Percentiles rank a stretch among this genome's conserved stretches.
These are phyloP conservation scores for Drosophila repleta DNA, from an alignment of 1,140 invertebrate species.

Conservation along the genomic window DNA sequence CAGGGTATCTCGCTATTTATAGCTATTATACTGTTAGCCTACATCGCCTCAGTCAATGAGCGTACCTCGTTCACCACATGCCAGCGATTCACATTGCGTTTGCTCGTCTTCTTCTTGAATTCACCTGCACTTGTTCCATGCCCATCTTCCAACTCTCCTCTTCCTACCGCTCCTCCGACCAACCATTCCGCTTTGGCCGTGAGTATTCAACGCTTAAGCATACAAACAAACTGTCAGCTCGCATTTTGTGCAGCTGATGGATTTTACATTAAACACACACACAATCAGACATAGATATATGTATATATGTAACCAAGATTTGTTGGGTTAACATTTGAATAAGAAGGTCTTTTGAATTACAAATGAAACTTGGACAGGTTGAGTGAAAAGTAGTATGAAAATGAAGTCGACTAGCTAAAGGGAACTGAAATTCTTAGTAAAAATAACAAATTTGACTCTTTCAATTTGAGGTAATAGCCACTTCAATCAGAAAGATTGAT, in stretches of 20 bases:
- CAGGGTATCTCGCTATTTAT: neutral
- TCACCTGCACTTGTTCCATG: constrained; percentile 32
- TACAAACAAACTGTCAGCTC: constrained; percentile 76
- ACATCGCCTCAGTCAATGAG: neutral
- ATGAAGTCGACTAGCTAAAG: neutral
- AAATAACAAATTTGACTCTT: no score
- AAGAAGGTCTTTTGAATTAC: constrained; percentile 44
- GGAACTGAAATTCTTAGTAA: neutral
- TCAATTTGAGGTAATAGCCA: no score
- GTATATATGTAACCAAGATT: constrained; percentile 4
- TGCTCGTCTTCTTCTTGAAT: constrained; percentile 12
- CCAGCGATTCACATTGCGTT: constrained; percentile 37
- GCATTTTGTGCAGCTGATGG: constrained; percentile 70
- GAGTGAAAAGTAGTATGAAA: neutral
- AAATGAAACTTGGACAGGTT: neutral
- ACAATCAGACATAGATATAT: constrained; percentile 18
- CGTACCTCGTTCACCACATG: constrained; percentile 50
- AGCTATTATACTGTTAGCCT: no score
- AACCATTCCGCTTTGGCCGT: neutral
- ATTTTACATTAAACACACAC: constrained; percentile 64
- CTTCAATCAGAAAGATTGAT: no score
- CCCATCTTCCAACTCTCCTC: neutral
- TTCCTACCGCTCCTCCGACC: neutral
- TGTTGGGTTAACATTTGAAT: constrained; percentile 53
- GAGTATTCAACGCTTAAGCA: constrained; percentile 50